A percentile compares a stretch with the other conserved stretches of the same genome.
These are phyloP conservation scores for Crioceris asparagi DNA, from an alignment of 2,888 invertebrate species.

Conservation along the genomic window DNA sequence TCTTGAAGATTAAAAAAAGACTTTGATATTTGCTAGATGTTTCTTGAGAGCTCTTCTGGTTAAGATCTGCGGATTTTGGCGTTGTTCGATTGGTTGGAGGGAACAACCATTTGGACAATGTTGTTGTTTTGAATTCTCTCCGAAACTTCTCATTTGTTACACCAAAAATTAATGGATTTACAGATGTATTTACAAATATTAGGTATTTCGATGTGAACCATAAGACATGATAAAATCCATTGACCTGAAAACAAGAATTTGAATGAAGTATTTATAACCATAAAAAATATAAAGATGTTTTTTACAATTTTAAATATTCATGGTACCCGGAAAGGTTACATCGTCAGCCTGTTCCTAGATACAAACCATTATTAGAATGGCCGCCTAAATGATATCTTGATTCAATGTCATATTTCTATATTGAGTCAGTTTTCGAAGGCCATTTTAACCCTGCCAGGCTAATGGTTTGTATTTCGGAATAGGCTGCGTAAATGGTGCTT, in stretches of 20 bases:
- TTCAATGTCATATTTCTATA: too few relatives aligned
- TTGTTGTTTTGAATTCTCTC: constrained; percentile 51
- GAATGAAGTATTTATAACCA: too few relatives aligned
- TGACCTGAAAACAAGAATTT: constrained; percentile 41
- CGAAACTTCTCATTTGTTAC: constrained; percentile 60
- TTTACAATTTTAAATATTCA: too few relatives aligned
- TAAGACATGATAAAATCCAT: constrained; percentile 45
- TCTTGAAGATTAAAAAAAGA: constrained; percentile 22
- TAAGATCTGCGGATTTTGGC: constrained; percentile 9
- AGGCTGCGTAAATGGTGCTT: too few relatives aligned
- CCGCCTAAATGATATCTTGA: too few relatives aligned
- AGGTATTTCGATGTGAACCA: constrained; percentile 61
- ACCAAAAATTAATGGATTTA: constrained; percentile 70
- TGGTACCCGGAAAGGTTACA: too few relatives aligned
- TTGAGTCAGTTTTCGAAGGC: too few relatives aligned
- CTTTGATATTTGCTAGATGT: constrained; percentile 14
- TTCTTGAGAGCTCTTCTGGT: constrained; percentile 13
- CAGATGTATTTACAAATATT: constrained; percentile 59
- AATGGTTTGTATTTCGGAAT: too few relatives aligned
- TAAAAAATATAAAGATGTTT: too few relatives aligned
- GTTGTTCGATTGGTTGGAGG: constrained; percentile 9
- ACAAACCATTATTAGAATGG: too few relatives aligned
- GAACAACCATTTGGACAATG: constrained; percentile 40
- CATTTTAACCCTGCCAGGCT: too few relatives aligned
- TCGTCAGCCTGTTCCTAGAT: too few relatives aligned